Conservation (phyloP, 2,797 vertebrate genomes). For the Gephyroberyx darwinii region DNA sequence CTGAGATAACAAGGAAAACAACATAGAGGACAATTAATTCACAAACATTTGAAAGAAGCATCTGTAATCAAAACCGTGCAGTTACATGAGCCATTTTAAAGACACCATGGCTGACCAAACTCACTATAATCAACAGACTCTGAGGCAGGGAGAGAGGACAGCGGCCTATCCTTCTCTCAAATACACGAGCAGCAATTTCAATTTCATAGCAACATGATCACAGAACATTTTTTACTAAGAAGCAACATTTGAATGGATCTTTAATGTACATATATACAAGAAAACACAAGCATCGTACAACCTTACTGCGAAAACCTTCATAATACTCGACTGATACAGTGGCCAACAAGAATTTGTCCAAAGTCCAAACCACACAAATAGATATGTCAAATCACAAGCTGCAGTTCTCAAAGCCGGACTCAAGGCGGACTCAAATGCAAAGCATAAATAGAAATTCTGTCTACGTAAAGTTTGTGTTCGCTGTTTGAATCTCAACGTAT, state of each 20-base stretch:
- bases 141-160: neutral
- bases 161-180: constrained; percentile 17
- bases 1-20: constrained; percentile 37
- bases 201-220: constrained; percentile 45
- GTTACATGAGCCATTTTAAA: constrained; percentile 36
- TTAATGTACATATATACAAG: constrained; percentile 63
- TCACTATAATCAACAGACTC: constrained; percentile 37
- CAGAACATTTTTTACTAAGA: constrained; percentile 33
- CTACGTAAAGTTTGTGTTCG: constrained; percentile 33
- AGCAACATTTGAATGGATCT: constrained; percentile 33
- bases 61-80: constrained; percentile 53
- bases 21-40: constrained; percentile 25
- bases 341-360: constrained; percentile 26
- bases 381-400: constrained; percentile 47
- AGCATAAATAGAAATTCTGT: constrained; percentile 34
- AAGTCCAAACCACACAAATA: constrained; percentile 44
- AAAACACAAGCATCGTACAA: constrained; percentile 52
- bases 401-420: constrained; percentile 31
- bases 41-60: constrained; percentile 46
- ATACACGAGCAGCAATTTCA: constrained; percentile 27
- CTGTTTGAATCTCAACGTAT: constrained; percentile 39
- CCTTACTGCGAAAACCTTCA: constrained; percentile 45
- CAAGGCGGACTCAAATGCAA: constrained; percentile 22
- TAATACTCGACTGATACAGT: constrained; percentile 58
- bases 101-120: constrained; percentile 13